These are phyloP conservation scores for Sylvia borin DNA, from an alignment of 2,797 vertebrate species.

Conservation along the genomic window DNA sequence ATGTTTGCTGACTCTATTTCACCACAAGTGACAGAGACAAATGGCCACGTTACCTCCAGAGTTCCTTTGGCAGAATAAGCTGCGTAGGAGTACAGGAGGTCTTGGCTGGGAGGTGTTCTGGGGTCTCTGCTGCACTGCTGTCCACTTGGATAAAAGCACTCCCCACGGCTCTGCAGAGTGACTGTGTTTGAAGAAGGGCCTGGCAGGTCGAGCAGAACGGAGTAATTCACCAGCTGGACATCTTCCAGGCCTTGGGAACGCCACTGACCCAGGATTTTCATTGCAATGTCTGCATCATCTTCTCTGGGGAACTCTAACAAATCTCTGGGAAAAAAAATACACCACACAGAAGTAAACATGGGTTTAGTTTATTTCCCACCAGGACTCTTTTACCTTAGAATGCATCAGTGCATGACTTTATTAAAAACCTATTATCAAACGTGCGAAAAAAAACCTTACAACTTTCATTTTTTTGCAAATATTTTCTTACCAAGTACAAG, in stretches of 20 bases:
- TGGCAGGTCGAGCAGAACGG: constrained; percentile 86
- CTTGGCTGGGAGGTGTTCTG: constrained; percentile 57
- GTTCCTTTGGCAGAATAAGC: constrained; percentile 91
- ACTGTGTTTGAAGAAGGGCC: constrained; percentile 85
- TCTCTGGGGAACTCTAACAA: constrained; percentile 73
- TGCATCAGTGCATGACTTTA: background rate
- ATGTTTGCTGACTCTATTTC: constrained; percentile 54
- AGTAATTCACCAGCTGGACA: constrained; percentile 87
- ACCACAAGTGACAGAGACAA: constrained; percentile 74
- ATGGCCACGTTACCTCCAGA: constrained; percentile 83
- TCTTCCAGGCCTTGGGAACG: constrained; percentile 85
- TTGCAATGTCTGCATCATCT: constrained; percentile 78
- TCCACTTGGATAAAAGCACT: constrained; percentile 89
- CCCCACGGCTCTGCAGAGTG: constrained; percentile 77
- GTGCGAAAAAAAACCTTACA: background rate
- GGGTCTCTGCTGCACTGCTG: constrained; percentile 78
- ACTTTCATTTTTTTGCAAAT: background rate
- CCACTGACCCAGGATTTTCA: constrained; percentile 85
- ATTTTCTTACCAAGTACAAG: background rate
- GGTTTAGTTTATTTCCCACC: background rate
- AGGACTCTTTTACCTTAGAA: background rate
- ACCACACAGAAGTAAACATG: background rate
- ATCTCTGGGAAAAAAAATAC: constrained; percentile 72
- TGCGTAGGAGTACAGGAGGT: constrained; percentile 82
- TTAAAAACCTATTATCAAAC: background rate